phyloP scores from a whole-genome alignment of 2,113 vertebrate genomes.

The Siniperca chuatsi region DNA sequence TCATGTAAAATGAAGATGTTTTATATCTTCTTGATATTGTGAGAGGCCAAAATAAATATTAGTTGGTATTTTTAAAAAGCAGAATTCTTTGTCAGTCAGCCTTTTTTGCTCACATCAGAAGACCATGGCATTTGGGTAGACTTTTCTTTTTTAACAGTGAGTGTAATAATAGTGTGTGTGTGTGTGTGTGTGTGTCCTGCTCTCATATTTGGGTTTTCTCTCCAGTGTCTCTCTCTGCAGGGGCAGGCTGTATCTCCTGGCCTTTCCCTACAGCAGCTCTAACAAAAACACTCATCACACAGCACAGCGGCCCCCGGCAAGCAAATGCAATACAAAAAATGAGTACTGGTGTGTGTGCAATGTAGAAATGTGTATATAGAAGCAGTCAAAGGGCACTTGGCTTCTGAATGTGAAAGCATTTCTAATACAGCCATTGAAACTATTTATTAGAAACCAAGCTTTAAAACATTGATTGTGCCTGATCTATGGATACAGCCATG shows the following conservation, averaged over 20 bases:
- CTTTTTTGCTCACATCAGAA: not conserved
- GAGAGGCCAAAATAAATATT: not conserved
- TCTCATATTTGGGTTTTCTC: slow-evolving; percentile 21
- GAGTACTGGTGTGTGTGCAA: not conserved
- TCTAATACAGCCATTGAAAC: not conserved
- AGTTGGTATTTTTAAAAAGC: not conserved
- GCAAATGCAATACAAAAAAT: slow-evolving; percentile 10
- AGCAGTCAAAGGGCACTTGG: not conserved
- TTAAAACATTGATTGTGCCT: not conserved
- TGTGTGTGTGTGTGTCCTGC: not conserved
- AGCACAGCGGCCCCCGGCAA: not conserved
- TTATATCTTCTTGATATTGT: not conserved
- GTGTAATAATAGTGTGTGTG: not conserved
- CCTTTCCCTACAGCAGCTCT: slow-evolving; percentile 29
- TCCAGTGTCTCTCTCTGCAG: not conserved
- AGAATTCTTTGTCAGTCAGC: not conserved
- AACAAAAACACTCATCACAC: slow-evolving; percentile 43
- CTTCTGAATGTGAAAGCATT: not conserved
- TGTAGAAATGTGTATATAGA: not conserved
- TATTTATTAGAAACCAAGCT: not conserved
- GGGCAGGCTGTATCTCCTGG: slow-evolving; percentile 8
- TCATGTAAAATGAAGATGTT: not conserved
- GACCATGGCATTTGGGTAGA: not conserved
- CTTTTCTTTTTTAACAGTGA: not conserved
- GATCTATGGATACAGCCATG: not conserved